Percentiles rank a stretch among this genome's conserved stretches.
Evolutionary conservation across 1,140 invertebrate species (phyloP).

Genomic region (Drosophila prosaltans): DNA sequence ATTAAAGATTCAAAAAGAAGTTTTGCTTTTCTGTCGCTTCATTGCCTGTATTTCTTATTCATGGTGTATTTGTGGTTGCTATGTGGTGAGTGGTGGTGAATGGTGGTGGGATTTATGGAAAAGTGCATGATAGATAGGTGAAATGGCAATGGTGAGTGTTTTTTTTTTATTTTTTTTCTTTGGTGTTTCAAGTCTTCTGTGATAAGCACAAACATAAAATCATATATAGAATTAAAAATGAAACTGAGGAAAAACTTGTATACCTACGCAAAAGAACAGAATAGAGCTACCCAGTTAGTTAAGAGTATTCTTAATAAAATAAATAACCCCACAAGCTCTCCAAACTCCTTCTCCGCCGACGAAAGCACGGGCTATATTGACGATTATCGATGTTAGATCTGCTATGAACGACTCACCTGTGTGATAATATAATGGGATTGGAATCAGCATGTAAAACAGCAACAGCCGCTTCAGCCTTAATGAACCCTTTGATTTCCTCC

Average conservation of each 20-base stretch:
- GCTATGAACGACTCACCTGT: slow-evolving; percentile 86
- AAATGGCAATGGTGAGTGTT: slow-evolving; percentile 76
- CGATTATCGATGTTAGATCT: slow-evolving; percentile 46
- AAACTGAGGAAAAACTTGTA: slow-evolving; percentile 76
- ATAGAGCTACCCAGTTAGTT: slow-evolving; percentile 32
- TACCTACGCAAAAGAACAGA: slow-evolving; percentile 67
- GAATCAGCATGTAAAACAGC: slow-evolving; percentile 94
- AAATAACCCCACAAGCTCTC: slow-evolving; percentile 70
- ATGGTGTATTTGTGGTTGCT: slow-evolving; percentile 37
- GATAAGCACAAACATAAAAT: slow-evolving; percentile 80
- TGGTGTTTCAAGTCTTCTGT: slow-evolving; percentile 83
- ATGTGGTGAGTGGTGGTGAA: slow-evolving; percentile 21
- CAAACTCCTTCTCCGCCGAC: slow-evolving; percentile 81
- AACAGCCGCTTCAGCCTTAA: slow-evolving; percentile 95
- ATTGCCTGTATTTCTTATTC: not conserved
- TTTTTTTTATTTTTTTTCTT: slow-evolving; percentile 50
- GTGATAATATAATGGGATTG: slow-evolving; percentile 91
- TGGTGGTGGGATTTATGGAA: slow-evolving; percentile 52
- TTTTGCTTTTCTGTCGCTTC: not conserved
- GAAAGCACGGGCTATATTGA: slow-evolving; percentile 82
- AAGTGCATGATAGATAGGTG: slow-evolving; percentile 60
- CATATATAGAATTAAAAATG: slow-evolving; percentile 50
- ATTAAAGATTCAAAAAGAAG: too few relatives aligned
- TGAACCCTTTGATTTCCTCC: slow-evolving; percentile 97
- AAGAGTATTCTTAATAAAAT: slow-evolving; percentile 39